Evolutionary conservation across 2,797 vertebrate species (phyloP).

Genomic region (Linurgus olivaceus): DNA sequence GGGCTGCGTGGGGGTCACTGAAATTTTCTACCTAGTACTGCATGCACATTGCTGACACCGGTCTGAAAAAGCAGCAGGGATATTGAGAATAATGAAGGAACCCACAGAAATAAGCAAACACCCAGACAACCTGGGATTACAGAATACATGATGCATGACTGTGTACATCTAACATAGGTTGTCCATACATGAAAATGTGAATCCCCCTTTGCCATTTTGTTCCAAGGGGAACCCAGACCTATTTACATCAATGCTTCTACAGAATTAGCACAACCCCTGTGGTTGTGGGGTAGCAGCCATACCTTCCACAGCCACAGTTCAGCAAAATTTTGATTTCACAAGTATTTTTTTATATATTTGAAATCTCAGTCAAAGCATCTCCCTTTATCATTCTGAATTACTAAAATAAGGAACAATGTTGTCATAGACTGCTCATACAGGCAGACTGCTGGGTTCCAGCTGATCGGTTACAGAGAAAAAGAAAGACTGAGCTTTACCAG

Average conservation of each 20-base stretch:
- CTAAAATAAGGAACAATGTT: not conserved
- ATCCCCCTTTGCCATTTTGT: not conserved
- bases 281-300: not conserved
- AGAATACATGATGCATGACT: not conserved
- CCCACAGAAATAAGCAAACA: not conserved
- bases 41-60: fast-evolving
- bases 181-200: not conserved
- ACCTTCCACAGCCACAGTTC: not conserved
- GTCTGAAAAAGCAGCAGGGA: not conserved
- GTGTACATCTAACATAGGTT: not conserved
- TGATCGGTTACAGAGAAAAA: not conserved
- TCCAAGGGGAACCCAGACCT: not conserved
- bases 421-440: not conserved
- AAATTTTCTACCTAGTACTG: not conserved
- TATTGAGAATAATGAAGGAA: not conserved
- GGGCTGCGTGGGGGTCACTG: not conserved
- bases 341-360: not conserved
- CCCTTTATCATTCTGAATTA: not conserved
- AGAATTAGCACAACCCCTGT: not conserved
- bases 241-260: not conserved
- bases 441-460: not conserved
- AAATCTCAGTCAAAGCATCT: not conserved
- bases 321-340: not conserved
- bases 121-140: not conserved
- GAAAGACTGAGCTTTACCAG: not conserved